phyloP scores from a whole-genome alignment of 2,113 vertebrate species.

The Nothoprocta pentlandii region DNA sequence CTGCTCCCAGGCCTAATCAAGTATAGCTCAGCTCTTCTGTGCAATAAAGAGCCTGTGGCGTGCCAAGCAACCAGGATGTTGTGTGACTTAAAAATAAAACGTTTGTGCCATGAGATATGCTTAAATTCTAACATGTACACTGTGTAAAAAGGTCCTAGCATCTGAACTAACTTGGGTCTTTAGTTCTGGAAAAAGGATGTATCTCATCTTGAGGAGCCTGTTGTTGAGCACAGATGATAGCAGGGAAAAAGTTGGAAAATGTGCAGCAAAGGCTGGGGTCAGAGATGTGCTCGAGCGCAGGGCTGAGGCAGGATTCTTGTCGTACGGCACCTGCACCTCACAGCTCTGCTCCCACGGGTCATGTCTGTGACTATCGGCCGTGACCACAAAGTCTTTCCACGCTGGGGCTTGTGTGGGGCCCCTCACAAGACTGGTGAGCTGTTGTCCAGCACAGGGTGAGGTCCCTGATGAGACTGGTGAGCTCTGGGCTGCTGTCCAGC shows the following conservation, averaged over 20 bases:
- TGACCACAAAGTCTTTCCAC: neutral
- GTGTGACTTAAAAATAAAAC: conserved; percentile 18
- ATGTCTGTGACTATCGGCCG: rapidly evolving
- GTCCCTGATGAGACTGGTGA: neutral
- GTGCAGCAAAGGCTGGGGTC: neutral
- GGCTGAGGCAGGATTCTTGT: neutral
- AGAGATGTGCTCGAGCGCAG: neutral
- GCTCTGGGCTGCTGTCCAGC: neutral
- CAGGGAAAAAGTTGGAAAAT: neutral
- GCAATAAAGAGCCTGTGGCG: neutral
- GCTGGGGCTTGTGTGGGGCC: neutral
- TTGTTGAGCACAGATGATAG: neutral
- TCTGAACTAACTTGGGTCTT: neutral
- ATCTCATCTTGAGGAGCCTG: neutral
- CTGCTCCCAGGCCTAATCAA: conserved; percentile 23
- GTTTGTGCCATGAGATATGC: neutral
- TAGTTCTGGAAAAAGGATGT: neutral
- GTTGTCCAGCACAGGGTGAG: neutral
- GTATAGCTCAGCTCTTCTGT: conserved; percentile 24
- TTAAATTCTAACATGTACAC: neutral
- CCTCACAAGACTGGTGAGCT: neutral
- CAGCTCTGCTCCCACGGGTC: neutral
- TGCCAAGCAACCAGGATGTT: neutral
- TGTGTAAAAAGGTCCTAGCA: neutral
- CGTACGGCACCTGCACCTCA: neutral